Percentiles rank a stretch among this genome's conserved stretches.
Evolutionary conservation across 2,113 vertebrate genomes (phyloP).

Genomic region (Rhynchomys soricoides): DNA sequence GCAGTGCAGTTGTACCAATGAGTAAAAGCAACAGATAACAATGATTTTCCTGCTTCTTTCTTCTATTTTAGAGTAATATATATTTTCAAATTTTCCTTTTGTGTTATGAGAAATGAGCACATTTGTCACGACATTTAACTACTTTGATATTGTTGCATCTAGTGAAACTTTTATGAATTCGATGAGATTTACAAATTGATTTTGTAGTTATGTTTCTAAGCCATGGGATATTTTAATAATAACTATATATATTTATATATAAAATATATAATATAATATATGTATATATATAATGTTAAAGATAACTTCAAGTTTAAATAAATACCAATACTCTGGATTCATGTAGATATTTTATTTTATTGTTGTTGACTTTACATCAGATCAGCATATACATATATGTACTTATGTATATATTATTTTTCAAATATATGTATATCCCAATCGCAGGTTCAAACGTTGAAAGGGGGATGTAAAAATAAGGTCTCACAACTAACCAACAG

Average conservation of each 20-base stretch:
- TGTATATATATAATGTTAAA: background rate
- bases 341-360: too few species aligned
- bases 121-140: constrained; percentile 2
- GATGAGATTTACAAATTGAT: background rate
- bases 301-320: constrained; percentile 42
- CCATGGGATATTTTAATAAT: constrained; percentile 27
- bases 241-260: background rate
- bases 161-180: background rate
- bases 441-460: background rate
- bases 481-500: too few species aligned
- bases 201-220: constrained; percentile 38
- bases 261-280: too few species aligned
- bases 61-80: background rate
- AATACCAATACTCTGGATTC: background rate
- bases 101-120: background rate
- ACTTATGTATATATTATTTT: too few species aligned
- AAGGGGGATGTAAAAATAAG: background rate
- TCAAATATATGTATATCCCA: too few species aligned
- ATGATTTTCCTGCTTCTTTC: background rate
- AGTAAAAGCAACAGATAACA: background rate
- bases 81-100: constrained; percentile 21
- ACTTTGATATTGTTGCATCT: background rate
- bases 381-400: background rate
- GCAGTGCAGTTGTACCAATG: background rate
- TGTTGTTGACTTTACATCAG: background rate